Percentiles rank a stretch among this genome's conserved stretches.
phyloP scores from a whole-genome alignment of 2,113 vertebrate genomes.

The Numida meleagris region DNA sequence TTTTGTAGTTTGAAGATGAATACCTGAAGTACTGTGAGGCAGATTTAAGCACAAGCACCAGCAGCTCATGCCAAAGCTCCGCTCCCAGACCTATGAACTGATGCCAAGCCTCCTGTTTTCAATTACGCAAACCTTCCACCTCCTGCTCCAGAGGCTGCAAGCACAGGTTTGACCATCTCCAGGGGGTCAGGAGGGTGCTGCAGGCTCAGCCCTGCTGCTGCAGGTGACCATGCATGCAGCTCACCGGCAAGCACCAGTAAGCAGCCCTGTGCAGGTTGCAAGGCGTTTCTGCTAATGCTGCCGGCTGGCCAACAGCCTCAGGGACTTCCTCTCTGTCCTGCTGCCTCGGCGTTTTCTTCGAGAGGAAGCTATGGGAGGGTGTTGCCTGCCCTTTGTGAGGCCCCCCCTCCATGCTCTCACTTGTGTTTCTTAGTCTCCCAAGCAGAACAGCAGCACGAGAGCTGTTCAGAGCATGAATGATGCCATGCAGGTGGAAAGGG shows the following conservation, averaged over 20 bases:
- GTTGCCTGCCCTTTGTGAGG: background rate
- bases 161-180: background rate
- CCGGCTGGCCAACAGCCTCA: accelerated
- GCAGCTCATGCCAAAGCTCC: background rate
- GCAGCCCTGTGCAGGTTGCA: background rate
- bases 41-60: background rate
- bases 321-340: background rate
- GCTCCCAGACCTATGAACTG: background rate
- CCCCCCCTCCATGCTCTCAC: background rate
- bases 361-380: background rate
- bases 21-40: background rate
- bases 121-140: background rate
- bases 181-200: background rate
- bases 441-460: background rate
- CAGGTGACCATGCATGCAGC: accelerated
- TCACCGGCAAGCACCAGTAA: background rate
- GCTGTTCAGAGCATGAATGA: background rate
- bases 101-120: background rate
- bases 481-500: background rate
- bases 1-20: background rate
- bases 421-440: background rate
- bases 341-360: background rate
- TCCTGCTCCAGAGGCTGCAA: background rate
- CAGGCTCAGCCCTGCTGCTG: accelerated
- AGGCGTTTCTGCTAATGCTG: accelerated